A percentile compares a stretch with the other conserved stretches of the same genome.
Evolutionary conservation across 1,140 invertebrate species (phyloP).

Genomic region (Drosophila tsacasi): DNA sequence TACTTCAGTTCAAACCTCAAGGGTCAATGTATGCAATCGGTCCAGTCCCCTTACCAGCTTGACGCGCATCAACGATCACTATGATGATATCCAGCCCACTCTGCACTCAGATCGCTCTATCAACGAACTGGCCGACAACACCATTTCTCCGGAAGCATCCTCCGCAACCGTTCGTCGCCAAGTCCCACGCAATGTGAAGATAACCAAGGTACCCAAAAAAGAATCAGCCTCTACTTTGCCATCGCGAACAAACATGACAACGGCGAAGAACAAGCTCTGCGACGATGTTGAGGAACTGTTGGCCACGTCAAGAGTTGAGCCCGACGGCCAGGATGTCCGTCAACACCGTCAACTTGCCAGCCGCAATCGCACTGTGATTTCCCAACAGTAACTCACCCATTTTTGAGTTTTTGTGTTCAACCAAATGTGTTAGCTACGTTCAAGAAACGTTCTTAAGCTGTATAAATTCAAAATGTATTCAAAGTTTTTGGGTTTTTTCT

Average conservation of each 20-base stretch:
- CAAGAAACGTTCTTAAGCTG: not conserved
- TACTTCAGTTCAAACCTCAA: slow-evolving; percentile 1
- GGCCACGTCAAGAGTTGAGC: slow-evolving; percentile 15
- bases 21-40: not conserved
- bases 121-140: slow-evolving; percentile 10
- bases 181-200: not conserved
- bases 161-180: not conserved
- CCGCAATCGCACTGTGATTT: not conserved
- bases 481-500: not conserved
- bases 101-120: slow-evolving; percentile 7
- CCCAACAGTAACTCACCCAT: not conserved
- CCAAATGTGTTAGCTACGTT: not conserved
- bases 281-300: slow-evolving; percentile 37
- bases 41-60: slow-evolving; percentile 4
- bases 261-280: slow-evolving; percentile 1
- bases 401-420: not conserved
- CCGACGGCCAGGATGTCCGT: slow-evolving; percentile 7
- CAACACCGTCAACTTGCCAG: slow-evolving; percentile 2
- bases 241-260: not conserved
- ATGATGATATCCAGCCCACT: not conserved
- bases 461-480: slow-evolving; percentile 10
- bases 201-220: not conserved
- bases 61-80: not conserved
- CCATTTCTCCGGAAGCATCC: not conserved
- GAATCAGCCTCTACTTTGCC: not conserved